Conservation (phyloP, 2,888 invertebrate species). For the Drosophila rellima region DNA sequence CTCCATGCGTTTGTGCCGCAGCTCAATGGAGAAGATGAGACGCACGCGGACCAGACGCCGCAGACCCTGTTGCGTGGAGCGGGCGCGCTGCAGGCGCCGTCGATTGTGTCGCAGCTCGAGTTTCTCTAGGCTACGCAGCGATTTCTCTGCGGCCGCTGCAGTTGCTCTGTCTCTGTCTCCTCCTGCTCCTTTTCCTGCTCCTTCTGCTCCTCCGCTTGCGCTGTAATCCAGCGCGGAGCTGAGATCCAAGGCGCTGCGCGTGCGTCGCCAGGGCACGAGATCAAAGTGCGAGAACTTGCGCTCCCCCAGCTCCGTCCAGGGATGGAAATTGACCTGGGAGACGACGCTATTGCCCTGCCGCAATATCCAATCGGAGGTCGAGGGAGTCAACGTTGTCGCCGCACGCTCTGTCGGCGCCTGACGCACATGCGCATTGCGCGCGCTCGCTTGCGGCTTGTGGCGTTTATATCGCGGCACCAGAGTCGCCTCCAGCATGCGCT, state of each 20-base stretch:
- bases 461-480: slow-evolving; percentile 79
- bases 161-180: not conserved
- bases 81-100: slow-evolving; percentile 83
- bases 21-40: slow-evolving; percentile 89
- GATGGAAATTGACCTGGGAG: slow-evolving; percentile 83
- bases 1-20: slow-evolving; percentile 86
- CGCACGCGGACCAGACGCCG: slow-evolving; percentile 88
- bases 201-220: slow-evolving; percentile 24
- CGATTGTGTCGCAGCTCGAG: slow-evolving; percentile 83
- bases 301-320: slow-evolving; percentile 75
- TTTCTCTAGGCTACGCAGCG: slow-evolving; percentile 78
- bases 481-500: slow-evolving; percentile 80
- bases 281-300: slow-evolving; percentile 84
- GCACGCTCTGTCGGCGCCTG: not conserved
- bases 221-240: slow-evolving; percentile 76
- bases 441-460: slow-evolving; percentile 75
- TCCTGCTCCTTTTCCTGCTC: not conserved
- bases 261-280: slow-evolving; percentile 85
- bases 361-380: slow-evolving; percentile 84
- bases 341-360: slow-evolving; percentile 74
- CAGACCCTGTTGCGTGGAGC: slow-evolving; percentile 67
- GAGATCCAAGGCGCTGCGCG: slow-evolving; percentile 76
- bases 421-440: slow-evolving; percentile 75
- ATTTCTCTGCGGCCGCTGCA: slow-evolving; percentile 56
- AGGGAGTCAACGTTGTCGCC: not conserved